These are phyloP conservation scores for Montipora capricornis DNA, from an alignment of 64 coral and sea anemone genomes.

Conservation along the genomic window DNA sequence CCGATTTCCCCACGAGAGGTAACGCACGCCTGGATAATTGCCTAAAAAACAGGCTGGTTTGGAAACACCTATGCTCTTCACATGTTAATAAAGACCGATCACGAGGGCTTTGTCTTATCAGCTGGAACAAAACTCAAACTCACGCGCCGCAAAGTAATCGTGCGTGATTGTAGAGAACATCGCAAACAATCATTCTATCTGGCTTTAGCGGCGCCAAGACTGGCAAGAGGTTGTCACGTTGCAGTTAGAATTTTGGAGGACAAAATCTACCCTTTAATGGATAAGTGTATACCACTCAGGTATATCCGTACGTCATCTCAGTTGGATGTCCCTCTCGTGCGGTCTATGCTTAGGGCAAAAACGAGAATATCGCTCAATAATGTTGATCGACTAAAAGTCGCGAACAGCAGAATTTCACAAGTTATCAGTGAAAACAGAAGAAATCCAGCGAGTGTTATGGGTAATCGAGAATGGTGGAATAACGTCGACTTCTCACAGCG, in stretches of 20 bases:
- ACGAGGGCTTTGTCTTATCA: constrained; percentile 33
- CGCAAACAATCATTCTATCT: constrained; percentile 57
- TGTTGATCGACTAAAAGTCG: too few relatives aligned
- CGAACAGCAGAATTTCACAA: too few relatives aligned
- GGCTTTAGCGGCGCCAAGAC: constrained; percentile 39
- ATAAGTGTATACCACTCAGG: constrained; percentile 62
- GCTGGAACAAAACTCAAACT: constrained; percentile 50
- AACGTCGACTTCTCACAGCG: too few relatives aligned
- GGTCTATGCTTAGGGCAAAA: constrained; percentile 5
- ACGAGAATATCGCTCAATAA: constrained; percentile 25
- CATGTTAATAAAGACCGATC: constrained; percentile 35
- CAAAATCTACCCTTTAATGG: constrained; percentile 28
- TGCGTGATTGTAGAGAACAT: not conserved
- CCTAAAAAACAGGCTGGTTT: constrained; percentile 41
- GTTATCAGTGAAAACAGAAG: too few relatives aligned
- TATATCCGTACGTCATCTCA: constrained; percentile 50
- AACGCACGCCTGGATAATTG: constrained; percentile 44
- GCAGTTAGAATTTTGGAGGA: constrained; percentile 49
- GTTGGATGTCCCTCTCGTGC: constrained; percentile 45
- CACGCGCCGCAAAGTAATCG: not conserved
- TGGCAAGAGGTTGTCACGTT: constrained; percentile 46
- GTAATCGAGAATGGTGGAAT: too few relatives aligned
- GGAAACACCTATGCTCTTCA: constrained; percentile 19
- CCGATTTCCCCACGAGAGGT: constrained; percentile 14
- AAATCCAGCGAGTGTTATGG: too few relatives aligned